These are phyloP conservation scores for Amblyopsis hoosieri DNA, from an alignment of 2,797 vertebrate species.

Conservation along the genomic window DNA sequence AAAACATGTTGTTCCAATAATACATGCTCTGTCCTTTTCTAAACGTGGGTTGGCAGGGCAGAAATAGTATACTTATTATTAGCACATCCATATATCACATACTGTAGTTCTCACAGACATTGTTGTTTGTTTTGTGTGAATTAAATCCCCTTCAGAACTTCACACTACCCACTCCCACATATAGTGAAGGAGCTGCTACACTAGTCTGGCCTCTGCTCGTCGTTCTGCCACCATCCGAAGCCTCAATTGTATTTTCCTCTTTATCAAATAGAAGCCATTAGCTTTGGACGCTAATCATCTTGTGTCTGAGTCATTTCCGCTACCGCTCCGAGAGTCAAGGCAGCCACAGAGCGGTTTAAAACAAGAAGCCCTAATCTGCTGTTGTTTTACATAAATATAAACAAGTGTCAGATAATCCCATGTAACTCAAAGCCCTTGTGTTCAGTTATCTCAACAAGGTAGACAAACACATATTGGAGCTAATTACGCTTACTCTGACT, in stretches of 20 bases:
- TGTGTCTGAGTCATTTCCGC: constrained; percentile 39
- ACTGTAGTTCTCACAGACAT: constrained; percentile 20
- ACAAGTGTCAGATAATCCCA: constrained; percentile 58
- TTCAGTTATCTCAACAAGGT: constrained; percentile 58
- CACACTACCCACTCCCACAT: constrained; percentile 54
- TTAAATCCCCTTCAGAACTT: constrained; percentile 44
- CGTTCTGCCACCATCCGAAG: constrained; percentile 29
- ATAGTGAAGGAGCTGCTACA: constrained; percentile 11
- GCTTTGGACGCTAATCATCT: constrained; percentile 40
- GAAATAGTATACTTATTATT: not conserved
- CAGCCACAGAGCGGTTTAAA: constrained; percentile 27
- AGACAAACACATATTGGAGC: constrained; percentile 56
- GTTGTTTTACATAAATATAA: constrained; percentile 54
- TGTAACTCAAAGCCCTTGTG: constrained; percentile 45
- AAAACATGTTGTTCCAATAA: not conserved
- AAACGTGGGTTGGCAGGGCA: constrained; percentile 1
- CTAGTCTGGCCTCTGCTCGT: constrained; percentile 7
- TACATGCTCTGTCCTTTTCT: not conserved
- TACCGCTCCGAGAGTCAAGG: constrained; percentile 20
- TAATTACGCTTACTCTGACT: constrained; percentile 61
- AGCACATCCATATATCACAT: constrained; percentile 1
- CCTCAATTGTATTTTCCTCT: constrained; percentile 33
- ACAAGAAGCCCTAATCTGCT: constrained; percentile 30
- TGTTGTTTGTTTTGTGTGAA: constrained; percentile 30
- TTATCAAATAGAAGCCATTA: constrained; percentile 37